Evolutionary conservation across 2,113 vertebrate genomes (phyloP).

Genomic region (Glaucomys volans): DNA sequence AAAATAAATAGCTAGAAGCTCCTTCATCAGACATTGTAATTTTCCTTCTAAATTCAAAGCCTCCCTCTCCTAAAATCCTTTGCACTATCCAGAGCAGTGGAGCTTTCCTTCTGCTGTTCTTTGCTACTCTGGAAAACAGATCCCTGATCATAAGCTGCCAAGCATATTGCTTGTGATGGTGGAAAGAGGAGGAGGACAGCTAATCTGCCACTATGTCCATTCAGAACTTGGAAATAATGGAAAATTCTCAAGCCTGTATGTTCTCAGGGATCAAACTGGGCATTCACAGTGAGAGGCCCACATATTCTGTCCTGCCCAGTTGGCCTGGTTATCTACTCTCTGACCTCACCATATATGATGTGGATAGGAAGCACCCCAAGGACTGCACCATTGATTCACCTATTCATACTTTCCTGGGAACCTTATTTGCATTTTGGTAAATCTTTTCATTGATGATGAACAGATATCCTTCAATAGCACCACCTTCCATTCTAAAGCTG

Average conservation of each 20-base stretch:
- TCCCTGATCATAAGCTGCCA: not conserved
- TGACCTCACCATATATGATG: accelerated
- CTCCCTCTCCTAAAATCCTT: not conserved
- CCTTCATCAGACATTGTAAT: not conserved
- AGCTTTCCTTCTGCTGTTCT: not conserved
- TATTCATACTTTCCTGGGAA: not conserved
- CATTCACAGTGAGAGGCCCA: not conserved
- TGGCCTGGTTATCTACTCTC: not conserved
- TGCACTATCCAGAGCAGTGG: accelerated
- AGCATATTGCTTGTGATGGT: not conserved
- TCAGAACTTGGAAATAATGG: not conserved
- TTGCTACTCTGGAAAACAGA: not conserved
- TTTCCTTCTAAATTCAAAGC: not conserved
- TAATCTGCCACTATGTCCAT: not conserved
- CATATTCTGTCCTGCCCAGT: not conserved
- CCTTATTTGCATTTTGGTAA: not conserved
- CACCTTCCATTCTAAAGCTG: not conserved
- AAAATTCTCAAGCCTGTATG: not conserved
- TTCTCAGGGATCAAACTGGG: not conserved
- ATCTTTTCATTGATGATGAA: not conserved
- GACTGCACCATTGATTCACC: not conserved
- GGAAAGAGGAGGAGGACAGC: accelerated
- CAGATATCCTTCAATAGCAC: not conserved
- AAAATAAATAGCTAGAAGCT: not conserved
- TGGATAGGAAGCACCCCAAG: not conserved